Evolutionary conservation across 2,797 vertebrate genomes (phyloP), one percentile per base, ranked within the genome.

Genomic region (Onychomys torridus): DNA sequence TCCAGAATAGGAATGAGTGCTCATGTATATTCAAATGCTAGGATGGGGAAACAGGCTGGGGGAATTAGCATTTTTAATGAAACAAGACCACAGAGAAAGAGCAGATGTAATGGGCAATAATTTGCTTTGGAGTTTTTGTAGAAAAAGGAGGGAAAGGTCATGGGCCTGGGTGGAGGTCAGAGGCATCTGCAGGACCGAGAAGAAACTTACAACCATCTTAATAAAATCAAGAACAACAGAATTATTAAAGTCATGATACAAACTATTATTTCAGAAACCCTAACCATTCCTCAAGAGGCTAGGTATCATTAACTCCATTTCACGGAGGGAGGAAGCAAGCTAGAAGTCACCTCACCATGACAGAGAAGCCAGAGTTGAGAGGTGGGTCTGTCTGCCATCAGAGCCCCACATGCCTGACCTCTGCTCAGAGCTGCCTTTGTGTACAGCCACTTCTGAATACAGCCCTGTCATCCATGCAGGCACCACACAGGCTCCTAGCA

Each of bases 11-110:
- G 91, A 97, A 97, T 59, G 10, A 95, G 87, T 19, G 16, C 93
- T 98, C 97, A 95, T 96, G 93, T 96, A 98, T 94, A 98, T 96
- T 97, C 94, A 98, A 96, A 96, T 85, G 5, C 73, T 46, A 89
- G 57, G 79, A 67, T 4, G 84, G 88, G 92, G 89, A 98, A 90
- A 91, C 95, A 95, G 89, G 76, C 92, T 17, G 43, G 27, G 91
- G 34, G 77, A 98, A 98, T 98, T 97, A 98, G 97, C 98, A 98
- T 97, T 95, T 93, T 96, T 97, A 98, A 97, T 97, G 97, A 96
- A 97, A 97, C 93, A 88, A 95, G 78, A 96, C 92, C 71, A 92
- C 86, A 86, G 94, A 65, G 29, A 0, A 94, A 91, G 95, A 93
- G 81, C 91, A 96, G 83, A 90, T 61, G 52, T 94, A 89, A 91